These are phyloP conservation scores for Latrodectus geometricus DNA, from an alignment of 1,140 invertebrate genomes.

Conservation along the genomic window DNA sequence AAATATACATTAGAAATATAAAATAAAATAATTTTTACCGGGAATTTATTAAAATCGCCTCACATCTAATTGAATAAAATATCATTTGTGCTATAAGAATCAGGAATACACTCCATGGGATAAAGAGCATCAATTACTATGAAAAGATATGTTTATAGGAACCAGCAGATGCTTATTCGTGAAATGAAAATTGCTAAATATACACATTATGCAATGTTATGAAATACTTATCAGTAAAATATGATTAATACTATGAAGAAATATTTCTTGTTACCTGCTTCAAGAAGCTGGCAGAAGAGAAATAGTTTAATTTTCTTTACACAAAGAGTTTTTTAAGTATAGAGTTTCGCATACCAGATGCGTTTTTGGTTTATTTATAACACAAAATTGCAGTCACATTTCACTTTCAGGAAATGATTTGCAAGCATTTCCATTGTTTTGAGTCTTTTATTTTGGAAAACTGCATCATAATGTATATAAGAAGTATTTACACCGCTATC, in stretches of 20 bases:
- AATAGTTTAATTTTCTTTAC: background rate
- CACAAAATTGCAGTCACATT: background rate
- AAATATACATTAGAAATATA: too few species aligned
- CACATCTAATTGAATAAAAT: too few species aligned
- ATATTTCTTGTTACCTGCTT: constrained; percentile 1
- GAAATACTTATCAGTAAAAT: background rate
- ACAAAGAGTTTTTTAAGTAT: background rate
- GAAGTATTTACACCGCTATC: background rate
- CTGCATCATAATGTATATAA: background rate
- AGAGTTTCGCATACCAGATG: too few species aligned
- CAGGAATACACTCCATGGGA: too few species aligned
- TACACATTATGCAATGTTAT: background rate
- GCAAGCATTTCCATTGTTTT: background rate
- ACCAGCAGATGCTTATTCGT: background rate
- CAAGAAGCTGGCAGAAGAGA: background rate
- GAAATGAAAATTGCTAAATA: background rate
- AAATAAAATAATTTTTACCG: too few species aligned
- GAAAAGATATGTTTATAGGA: background rate
- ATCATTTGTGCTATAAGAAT: too few species aligned
- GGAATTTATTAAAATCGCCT: too few species aligned
- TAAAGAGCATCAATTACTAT: too few species aligned
- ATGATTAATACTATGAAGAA: background rate
- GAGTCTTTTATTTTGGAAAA: background rate
- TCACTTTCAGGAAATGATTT: background rate
- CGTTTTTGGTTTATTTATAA: background rate